Evolutionary conservation across 37 sponge, comb jelly and placozoan genomes (phyloP).

Genomic region (Petrosia ficiformis): DNA sequence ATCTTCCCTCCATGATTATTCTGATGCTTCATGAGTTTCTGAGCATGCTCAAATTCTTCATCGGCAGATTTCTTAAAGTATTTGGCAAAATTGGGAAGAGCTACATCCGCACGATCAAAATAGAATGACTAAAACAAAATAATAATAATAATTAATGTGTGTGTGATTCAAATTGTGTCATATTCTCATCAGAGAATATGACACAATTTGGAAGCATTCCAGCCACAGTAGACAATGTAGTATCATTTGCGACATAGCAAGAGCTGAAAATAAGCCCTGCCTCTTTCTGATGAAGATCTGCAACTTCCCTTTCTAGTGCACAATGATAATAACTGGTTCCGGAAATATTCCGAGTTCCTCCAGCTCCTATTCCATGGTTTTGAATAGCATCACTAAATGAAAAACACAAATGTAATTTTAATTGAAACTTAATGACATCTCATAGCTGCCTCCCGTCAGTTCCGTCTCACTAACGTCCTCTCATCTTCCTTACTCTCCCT

Average conservation of each 20-base stretch:
- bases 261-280: slow-evolving; percentile 84
- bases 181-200: slow-evolving; percentile 85
- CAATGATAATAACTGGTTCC: slow-evolving; percentile 86
- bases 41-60: slow-evolving; percentile 46
- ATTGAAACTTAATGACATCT: too few relatives aligned
- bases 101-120: slow-evolving; percentile 53
- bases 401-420: too few relatives aligned
- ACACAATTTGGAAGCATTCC: slow-evolving; percentile 72
- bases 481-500: too few relatives aligned
- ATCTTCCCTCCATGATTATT: slow-evolving; percentile 48
- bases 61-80: slow-evolving; percentile 39
- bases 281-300: slow-evolving; percentile 81
- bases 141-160: neutral
- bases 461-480: too few relatives aligned
- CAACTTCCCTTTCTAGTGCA: slow-evolving; percentile 74
- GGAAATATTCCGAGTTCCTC: slow-evolving; percentile 94
- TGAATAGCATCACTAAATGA: slow-evolving; percentile 47
- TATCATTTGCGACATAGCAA: slow-evolving; percentile 94
- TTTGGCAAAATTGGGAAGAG: slow-evolving; percentile 31
- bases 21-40: slow-evolving; percentile 59
- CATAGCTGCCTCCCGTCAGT: too few relatives aligned
- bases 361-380: slow-evolving; percentile 86
- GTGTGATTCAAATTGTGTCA: too few relatives aligned
- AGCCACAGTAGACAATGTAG: slow-evolving; percentile 80
- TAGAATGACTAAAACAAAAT: slow-evolving; percentile 14